phyloP scores from a whole-genome alignment of 2,113 vertebrate genomes.

The Oxyruncus cristatus region DNA sequence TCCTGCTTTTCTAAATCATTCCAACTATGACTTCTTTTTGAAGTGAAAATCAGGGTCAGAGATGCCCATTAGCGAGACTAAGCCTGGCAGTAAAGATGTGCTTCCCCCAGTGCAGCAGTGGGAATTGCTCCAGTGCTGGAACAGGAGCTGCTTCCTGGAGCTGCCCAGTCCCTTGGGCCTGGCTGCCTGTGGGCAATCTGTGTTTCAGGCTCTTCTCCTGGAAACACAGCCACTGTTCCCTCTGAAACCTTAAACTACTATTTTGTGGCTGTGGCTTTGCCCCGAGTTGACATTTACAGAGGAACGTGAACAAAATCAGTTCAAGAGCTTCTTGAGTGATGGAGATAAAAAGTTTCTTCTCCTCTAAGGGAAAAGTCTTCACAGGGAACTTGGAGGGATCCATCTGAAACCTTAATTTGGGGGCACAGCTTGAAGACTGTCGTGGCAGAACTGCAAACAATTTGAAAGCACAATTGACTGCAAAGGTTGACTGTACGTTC shows the following conservation, averaged over 20 bases:
- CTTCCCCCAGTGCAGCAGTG: background rate
- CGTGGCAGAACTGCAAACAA: background rate
- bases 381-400: background rate
- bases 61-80: background rate
- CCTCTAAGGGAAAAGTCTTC: background rate
- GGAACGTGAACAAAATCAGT: background rate
- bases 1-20: background rate
- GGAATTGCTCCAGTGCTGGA: background rate
- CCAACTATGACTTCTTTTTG: background rate
- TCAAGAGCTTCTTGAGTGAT: background rate
- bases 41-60: background rate
- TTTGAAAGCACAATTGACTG: background rate
- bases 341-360: background rate
- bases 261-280: slow-evolving; percentile 1
- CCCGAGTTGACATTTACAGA: background rate
- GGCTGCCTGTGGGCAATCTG: background rate
- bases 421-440: background rate
- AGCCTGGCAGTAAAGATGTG: background rate
- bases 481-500: background rate
- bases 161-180: background rate
- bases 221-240: background rate
- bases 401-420: background rate
- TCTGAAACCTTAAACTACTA: background rate
- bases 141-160: background rate
- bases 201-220: background rate